Conservation (phyloP, 1,140 invertebrate genomes). For the Catajapyx aquilonaris region DNA sequence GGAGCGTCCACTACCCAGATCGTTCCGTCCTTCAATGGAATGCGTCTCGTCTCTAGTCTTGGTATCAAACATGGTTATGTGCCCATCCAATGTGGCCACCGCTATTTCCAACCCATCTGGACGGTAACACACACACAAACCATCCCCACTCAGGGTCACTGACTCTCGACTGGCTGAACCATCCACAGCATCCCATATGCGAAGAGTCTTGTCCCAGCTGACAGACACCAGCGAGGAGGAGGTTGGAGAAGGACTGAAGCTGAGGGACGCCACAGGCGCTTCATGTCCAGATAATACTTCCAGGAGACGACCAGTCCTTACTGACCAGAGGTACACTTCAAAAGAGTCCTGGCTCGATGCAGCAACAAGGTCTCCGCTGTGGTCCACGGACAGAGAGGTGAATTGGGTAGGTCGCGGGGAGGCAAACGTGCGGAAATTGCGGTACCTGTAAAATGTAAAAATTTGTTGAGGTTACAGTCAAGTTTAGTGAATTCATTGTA, state of each 20-base stretch:
- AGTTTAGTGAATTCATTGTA: no score
- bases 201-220: slow-evolving; percentile 85
- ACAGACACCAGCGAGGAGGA: slow-evolving; percentile 60
- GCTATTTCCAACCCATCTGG: slow-evolving; percentile 81
- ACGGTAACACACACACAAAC: slow-evolving; percentile 57
- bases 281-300: slow-evolving; percentile 83
- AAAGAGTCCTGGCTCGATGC: slow-evolving; percentile 85
- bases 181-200: slow-evolving; percentile 79
- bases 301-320: slow-evolving; percentile 71
- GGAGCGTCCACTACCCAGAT: slow-evolving; percentile 60
- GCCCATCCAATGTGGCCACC: slow-evolving; percentile 71
- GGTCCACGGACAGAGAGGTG: slow-evolving; percentile 70
- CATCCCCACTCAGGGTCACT: slow-evolving; percentile 56
- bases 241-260: slow-evolving; percentile 50
- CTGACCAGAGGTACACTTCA: slow-evolving; percentile 87
- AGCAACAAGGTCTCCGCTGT: slow-evolving; percentile 72
- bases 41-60: slow-evolving; percentile 43
- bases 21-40: slow-evolving; percentile 68
- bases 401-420: slow-evolving; percentile 80
- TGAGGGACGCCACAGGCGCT: slow-evolving; percentile 63
- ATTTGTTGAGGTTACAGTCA: no score
- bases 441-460: slow-evolving; percentile 51
- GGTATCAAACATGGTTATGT: slow-evolving; percentile 66
- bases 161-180: slow-evolving; percentile 61
- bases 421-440: slow-evolving; percentile 90